Percentiles rank a stretch among this genome's conserved stretches.
Evolutionary conservation across 2,797 vertebrate species (phyloP).

Genomic region (Rhinoraja longicauda): DNA sequence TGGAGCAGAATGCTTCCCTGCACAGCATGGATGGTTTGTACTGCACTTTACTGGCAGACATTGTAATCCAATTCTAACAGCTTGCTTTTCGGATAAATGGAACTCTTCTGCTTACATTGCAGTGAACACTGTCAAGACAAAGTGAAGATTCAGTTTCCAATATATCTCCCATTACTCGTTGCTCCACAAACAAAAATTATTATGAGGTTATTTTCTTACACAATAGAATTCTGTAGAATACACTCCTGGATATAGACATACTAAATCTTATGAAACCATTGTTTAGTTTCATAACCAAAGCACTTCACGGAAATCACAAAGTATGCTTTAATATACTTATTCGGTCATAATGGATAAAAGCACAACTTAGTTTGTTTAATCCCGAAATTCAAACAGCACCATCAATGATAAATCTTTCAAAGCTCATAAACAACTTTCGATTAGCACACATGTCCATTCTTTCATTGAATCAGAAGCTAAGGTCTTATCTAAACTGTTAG

Average conservation of each 20-base stretch:
- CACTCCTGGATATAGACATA: background rate
- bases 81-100: background rate
- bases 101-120: background rate
- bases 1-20: background rate
- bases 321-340: background rate
- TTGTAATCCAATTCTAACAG: background rate
- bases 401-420: background rate
- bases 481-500: background rate
- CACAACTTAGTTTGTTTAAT: background rate
- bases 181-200: background rate
- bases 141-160: slow-evolving; percentile 8
- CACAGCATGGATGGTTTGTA: background rate
- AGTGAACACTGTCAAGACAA: background rate
- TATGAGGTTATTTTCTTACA: background rate
- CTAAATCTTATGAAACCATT: background rate
- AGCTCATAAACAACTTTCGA: background rate
- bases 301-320: background rate
- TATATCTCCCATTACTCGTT: background rate
- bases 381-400: background rate
- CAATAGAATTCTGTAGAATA: background rate
- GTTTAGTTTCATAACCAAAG: background rate
- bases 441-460: background rate
- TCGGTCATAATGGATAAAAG: background rate
- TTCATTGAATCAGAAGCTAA: background rate
- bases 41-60: background rate